Conservation (phyloP, 2,888 invertebrate genomes). For the Bedellia somnulentella region DNA sequence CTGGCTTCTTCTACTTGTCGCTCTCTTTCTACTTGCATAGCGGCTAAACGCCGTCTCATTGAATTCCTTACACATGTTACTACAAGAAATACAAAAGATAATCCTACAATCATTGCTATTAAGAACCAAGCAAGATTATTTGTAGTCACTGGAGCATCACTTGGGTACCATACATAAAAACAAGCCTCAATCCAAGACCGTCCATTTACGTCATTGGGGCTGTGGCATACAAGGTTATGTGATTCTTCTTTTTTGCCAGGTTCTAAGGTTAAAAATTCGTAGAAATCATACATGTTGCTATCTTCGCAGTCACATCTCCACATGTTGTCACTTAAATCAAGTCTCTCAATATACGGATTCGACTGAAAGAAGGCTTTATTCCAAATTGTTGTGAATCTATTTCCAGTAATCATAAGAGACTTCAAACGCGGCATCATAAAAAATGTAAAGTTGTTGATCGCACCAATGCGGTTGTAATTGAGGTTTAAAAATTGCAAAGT, state of each 20-base stretch:
- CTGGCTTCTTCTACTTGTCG: constrained; percentile 60
- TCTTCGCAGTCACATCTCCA: constrained; percentile 77
- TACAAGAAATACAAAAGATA: constrained; percentile 54
- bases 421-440: constrained; percentile 62
- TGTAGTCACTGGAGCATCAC: constrained; percentile 27
- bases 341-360: constrained; percentile 57
- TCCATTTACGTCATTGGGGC: constrained; percentile 64
- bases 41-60: constrained; percentile 53
- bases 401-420: constrained; percentile 67
- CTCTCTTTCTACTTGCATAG: constrained; percentile 52
- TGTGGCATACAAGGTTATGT: constrained; percentile 64
- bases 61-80: constrained; percentile 57
- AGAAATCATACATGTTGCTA: constrained; percentile 61
- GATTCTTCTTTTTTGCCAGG: constrained; percentile 56
- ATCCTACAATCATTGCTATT: constrained; percentile 53
- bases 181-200: constrained; percentile 72
- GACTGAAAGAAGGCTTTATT: constrained; percentile 59
- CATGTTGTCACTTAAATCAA: constrained; percentile 72
- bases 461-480: constrained; percentile 62
- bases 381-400: constrained; percentile 68
- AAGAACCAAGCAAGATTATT: constrained; percentile 64
- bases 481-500: constrained; percentile 64
- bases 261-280: constrained; percentile 59
- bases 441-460: constrained; percentile 66
- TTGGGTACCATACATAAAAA: constrained; percentile 61